Percentiles rank a stretch among this genome's conserved stretches.
These are phyloP conservation scores for Lophura nycthemera DNA, from an alignment of 2,113 vertebrate species.

Conservation along the genomic window DNA sequence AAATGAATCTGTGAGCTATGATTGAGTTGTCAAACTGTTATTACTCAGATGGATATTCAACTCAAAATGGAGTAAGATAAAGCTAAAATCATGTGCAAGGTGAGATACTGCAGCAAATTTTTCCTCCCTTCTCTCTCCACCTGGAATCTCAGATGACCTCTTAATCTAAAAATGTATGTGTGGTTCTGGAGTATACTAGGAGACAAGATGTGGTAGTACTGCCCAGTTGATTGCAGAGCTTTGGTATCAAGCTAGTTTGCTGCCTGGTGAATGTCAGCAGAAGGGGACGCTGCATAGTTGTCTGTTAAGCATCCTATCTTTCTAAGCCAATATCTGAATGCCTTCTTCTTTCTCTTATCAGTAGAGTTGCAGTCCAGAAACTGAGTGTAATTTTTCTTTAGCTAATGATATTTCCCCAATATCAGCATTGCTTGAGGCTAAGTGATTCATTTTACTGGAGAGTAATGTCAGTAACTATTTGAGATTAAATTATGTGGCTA, in stretches of 20 bases:
- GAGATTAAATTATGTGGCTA: constrained; percentile 23
- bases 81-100: neutral
- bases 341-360: constrained; percentile 13
- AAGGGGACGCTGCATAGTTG: neutral
- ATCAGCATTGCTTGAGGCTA: neutral
- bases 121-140: neutral
- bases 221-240: neutral
- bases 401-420: neutral
- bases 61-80: neutral
- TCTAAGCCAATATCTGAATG: neutral
- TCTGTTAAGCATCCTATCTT: neutral
- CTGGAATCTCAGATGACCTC: neutral
- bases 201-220: neutral
- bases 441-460: constrained; percentile 14
- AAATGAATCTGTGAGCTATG: neutral
- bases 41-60: neutral
- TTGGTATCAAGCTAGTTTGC: neutral
- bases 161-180: accelerated
- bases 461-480: neutral
- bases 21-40: neutral
- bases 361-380: neutral
- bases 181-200: neutral
- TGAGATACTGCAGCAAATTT: neutral
- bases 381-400: neutral
- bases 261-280: neutral